phyloP scores from a whole-genome alignment of 2,113 vertebrate species.

The Brachyistius frenatus region DNA sequence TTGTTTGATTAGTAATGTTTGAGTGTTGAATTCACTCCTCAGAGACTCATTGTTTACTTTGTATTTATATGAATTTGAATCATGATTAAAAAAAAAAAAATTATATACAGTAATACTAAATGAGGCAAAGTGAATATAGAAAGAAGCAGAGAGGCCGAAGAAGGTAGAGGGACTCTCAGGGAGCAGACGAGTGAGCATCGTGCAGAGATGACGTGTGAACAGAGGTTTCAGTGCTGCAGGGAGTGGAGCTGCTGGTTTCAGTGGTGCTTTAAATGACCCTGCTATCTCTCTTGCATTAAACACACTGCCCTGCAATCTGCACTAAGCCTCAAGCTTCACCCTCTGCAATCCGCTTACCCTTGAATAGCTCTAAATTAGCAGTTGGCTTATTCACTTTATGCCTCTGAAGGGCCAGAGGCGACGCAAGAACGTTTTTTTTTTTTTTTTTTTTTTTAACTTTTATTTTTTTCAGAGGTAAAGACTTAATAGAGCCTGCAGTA shows the following conservation, averaged over 20 bases:
- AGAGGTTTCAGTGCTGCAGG: slow-evolving; percentile 47
- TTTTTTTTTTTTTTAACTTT: background rate
- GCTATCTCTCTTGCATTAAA: slow-evolving; percentile 76
- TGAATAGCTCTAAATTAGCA: slow-evolving; percentile 77
- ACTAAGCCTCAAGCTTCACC: slow-evolving; percentile 77
- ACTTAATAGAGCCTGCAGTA: slow-evolving; percentile 52
- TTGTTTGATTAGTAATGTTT: slow-evolving; percentile 18
- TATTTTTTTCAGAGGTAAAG: slow-evolving; percentile 39
- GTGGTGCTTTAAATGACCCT: slow-evolving; percentile 74
- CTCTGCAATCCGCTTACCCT: slow-evolving; percentile 78
- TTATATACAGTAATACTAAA: background rate
- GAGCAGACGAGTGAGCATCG: slow-evolving; percentile 16
- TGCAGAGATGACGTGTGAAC: slow-evolving; percentile 12
- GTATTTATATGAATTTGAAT: slow-evolving; percentile 17
- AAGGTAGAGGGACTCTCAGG: background rate
- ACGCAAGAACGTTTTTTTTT: slow-evolving; percentile 15
- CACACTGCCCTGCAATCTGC: slow-evolving; percentile 77
- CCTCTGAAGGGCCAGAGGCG: slow-evolving; percentile 58
- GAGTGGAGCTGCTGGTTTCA: slow-evolving; percentile 61
- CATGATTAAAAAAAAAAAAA: background rate
- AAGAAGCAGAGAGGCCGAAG: background rate
- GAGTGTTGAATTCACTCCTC: background rate
- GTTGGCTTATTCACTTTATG: slow-evolving; percentile 74
- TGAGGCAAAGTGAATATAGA: background rate
- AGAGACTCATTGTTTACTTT: slow-evolving; percentile 15